Evolutionary conservation across 1,140 invertebrate genomes (phyloP).

Genomic region (Anastatus disparis): DNA sequence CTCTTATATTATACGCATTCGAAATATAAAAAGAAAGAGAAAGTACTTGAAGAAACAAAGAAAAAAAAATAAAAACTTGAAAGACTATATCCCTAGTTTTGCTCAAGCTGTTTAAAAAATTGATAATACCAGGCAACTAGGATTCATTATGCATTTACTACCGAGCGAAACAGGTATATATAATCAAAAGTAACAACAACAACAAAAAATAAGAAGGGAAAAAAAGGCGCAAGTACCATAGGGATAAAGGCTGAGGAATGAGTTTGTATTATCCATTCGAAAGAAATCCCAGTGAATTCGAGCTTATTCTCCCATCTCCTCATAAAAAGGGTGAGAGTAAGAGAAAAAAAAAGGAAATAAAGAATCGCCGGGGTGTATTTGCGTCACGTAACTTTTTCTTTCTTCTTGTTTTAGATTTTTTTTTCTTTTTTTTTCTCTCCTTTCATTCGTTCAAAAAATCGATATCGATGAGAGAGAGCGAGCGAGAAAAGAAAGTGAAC

Average conservation of each 20-base stretch:
- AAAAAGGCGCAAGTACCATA: background rate
- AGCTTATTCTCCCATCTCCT: background rate
- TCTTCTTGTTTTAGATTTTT: too few relatives aligned
- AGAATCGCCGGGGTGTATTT: slow-evolving; percentile 16
- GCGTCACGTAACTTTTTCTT: slow-evolving; percentile 29
- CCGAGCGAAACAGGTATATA: background rate
- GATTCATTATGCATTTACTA: slow-evolving; percentile 26
- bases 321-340: background rate
- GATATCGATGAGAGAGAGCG: background rate
- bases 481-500: background rate
- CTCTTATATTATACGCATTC: background rate
- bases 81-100: too few relatives aligned
- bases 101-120: slow-evolving; percentile 18
- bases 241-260: background rate
- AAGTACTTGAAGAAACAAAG: background rate
- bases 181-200: too few relatives aligned
- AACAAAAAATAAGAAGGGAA: too few relatives aligned
- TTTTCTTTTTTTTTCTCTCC: too few relatives aligned
- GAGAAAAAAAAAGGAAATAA: slow-evolving; percentile 5
- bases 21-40: background rate
- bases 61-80: too few relatives aligned
- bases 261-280: slow-evolving; percentile 20
- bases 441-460: slow-evolving; percentile 15
- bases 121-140: slow-evolving; percentile 23
- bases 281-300: background rate